These are phyloP conservation scores for Zaprionus gabonicus DNA, from an alignment of 1,140 invertebrate genomes.

Conservation along the genomic window DNA sequence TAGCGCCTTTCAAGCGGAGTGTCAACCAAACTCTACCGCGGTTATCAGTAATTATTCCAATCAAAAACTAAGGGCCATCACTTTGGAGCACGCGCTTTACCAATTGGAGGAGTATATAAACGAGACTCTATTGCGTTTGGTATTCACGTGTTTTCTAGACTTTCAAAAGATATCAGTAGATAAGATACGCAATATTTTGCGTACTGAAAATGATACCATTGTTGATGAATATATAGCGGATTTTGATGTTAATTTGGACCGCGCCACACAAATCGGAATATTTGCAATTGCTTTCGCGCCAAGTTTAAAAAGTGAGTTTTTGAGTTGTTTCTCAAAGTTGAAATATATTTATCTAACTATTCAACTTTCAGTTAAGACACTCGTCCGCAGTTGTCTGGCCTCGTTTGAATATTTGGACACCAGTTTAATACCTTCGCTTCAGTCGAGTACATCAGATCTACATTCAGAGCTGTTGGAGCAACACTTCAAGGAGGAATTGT, in stretches of 20 bases:
- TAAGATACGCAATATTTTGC: conserved; percentile 63
- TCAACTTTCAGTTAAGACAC: conserved; percentile 66
- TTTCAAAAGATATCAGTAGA: conserved; percentile 75
- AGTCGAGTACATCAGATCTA: conserved; percentile 56
- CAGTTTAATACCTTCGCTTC: conserved; percentile 72
- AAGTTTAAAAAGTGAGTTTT: conserved; percentile 62
- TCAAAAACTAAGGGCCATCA: conserved; percentile 65
- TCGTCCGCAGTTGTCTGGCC: conserved; percentile 74
- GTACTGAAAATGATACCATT: conserved; percentile 40
- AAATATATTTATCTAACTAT: background rate
- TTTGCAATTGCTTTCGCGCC: conserved; percentile 75
- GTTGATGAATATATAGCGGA: conserved; percentile 79
- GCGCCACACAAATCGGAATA: conserved; percentile 75
- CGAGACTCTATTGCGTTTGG: conserved; percentile 69
- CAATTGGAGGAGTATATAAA: conserved; percentile 78
- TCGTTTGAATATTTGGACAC: conserved; percentile 81
- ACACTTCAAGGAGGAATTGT: conserved; percentile 77
- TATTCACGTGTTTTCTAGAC: conserved; percentile 76
- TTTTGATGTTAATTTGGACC: conserved; percentile 82
- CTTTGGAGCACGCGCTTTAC: conserved; percentile 64
- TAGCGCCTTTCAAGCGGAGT: conserved; percentile 67
- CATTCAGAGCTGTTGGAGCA: conserved; percentile 75
- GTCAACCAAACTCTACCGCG: conserved; percentile 13
- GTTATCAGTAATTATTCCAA: conserved; percentile 32
- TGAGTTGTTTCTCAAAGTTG: background rate